A percentile compares a stretch with the other conserved stretches of the same genome.
These are phyloP conservation scores for Perca schrenkii DNA, from an alignment of 2,113 vertebrate genomes.

Conservation along the genomic window DNA sequence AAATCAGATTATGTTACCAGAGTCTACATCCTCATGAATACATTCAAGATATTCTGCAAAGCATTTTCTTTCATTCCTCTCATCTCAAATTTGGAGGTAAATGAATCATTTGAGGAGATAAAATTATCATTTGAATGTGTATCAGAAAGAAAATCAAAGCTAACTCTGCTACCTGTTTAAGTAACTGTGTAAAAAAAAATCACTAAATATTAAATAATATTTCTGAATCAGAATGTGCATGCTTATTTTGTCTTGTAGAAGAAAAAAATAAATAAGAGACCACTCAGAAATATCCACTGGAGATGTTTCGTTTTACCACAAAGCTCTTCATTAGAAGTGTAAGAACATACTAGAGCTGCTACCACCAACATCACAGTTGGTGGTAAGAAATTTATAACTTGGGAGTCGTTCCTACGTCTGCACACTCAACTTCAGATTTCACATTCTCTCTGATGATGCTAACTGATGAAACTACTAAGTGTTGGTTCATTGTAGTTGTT, in stretches of 20 bases:
- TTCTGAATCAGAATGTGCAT: background rate
- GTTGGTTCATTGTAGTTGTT: slow-evolving; percentile 15
- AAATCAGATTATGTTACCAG: slow-evolving; percentile 62
- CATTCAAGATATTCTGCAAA: slow-evolving; percentile 39
- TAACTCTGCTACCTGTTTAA: background rate
- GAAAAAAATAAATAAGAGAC: background rate
- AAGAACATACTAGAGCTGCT: slow-evolving; percentile 22
- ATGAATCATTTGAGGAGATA: slow-evolving; percentile 43
- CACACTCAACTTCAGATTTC: slow-evolving; percentile 46
- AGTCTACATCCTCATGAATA: slow-evolving; percentile 50
- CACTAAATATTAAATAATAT: slow-evolving; percentile 8
- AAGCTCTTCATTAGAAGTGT: slow-evolving; percentile 35
- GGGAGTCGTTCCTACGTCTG: slow-evolving; percentile 44
- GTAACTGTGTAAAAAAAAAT: slow-evolving; percentile 3
- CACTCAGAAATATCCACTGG: slow-evolving; percentile 1
- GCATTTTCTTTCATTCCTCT: slow-evolving; percentile 56
- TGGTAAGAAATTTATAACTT: slow-evolving; percentile 54
- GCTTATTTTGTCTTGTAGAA: slow-evolving; percentile 1
- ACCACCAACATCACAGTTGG: slow-evolving; percentile 41
- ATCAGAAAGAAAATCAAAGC: slow-evolving; percentile 55
- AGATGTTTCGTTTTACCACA: slow-evolving; percentile 3
- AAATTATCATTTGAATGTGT: slow-evolving; percentile 63
- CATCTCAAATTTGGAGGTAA: slow-evolving; percentile 47
- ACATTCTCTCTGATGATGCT: slow-evolving; percentile 68
- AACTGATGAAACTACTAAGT: slow-evolving; percentile 51